Percentiles rank a stretch among this genome's conserved stretches.
Conservation (phyloP, 2,113 vertebrate species). For the Carlito syrichta region DNA sequence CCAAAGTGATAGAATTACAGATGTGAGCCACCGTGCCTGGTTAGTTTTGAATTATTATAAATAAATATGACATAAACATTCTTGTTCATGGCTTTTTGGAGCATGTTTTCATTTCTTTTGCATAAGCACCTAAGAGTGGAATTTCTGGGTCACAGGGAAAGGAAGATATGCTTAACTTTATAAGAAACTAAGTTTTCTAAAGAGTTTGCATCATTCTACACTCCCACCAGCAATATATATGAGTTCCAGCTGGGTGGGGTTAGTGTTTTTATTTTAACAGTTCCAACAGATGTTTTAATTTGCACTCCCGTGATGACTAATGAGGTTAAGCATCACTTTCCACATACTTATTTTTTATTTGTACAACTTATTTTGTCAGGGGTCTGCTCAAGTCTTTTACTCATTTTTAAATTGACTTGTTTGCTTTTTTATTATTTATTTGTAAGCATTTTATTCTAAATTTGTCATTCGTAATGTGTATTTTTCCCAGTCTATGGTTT, state of each 20-base stretch:
- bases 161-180: background rate
- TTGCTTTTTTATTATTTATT: background rate
- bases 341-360: background rate
- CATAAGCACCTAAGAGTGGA: background rate
- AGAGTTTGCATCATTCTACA: background rate
- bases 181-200: background rate
- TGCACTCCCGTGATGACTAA: background rate
- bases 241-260: background rate
- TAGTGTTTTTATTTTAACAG: background rate
- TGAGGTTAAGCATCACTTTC: background rate
- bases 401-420: background rate
- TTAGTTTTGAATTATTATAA: background rate
- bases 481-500: background rate
- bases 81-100: background rate
- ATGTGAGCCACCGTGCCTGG: too few species aligned
- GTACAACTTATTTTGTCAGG: background rate
- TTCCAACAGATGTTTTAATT: background rate
- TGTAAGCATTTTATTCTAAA: too few species aligned
- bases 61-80: background rate
- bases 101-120: background rate
- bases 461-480: background rate
- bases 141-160: too few species aligned
- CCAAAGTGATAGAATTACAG: too few species aligned
- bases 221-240: too few species aligned
- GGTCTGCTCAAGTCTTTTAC: background rate